Percentiles rank a stretch among this genome's conserved stretches.
These are phyloP conservation scores for Brienomyrus brachyistius DNA, from an alignment of 2,113 vertebrate species.

Conservation along the genomic window DNA sequence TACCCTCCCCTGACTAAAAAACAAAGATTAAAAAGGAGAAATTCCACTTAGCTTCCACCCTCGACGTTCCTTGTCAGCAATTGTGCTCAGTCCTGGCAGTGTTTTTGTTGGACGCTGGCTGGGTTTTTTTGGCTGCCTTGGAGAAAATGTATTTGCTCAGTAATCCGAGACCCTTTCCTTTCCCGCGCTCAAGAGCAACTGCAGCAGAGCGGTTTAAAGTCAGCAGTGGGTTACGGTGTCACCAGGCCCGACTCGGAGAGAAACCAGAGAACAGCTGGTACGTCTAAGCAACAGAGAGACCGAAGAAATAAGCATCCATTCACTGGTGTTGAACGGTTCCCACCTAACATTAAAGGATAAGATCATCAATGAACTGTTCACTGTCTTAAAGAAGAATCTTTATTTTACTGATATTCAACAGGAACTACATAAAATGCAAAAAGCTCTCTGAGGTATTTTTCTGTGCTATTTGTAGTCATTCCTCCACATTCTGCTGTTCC, in stretches of 20 bases:
- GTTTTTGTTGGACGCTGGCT: neutral
- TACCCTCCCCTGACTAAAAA: neutral
- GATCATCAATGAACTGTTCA: neutral
- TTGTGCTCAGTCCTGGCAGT: neutral
- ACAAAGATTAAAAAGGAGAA: neutral
- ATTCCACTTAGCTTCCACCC: neutral
- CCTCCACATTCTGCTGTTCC: neutral
- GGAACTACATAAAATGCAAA: neutral
- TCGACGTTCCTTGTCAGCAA: neutral
- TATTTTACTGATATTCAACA: neutral
- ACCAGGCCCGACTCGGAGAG: neutral
- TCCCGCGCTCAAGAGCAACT: neutral
- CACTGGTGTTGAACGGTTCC: neutral
- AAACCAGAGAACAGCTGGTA: neutral
- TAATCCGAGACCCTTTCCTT: neutral
- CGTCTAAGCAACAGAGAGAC: neutral
- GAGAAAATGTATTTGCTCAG: slow-evolving; percentile 4
- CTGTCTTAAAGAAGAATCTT: neutral
- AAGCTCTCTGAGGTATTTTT: neutral
- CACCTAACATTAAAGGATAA: neutral
- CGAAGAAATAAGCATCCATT: neutral
- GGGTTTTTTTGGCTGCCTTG: neutral
- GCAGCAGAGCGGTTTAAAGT: neutral
- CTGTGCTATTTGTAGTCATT: neutral
- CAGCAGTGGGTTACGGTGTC: neutral